Conservation (phyloP, 2,113 vertebrate species). For the Tupaia tana region DNA sequence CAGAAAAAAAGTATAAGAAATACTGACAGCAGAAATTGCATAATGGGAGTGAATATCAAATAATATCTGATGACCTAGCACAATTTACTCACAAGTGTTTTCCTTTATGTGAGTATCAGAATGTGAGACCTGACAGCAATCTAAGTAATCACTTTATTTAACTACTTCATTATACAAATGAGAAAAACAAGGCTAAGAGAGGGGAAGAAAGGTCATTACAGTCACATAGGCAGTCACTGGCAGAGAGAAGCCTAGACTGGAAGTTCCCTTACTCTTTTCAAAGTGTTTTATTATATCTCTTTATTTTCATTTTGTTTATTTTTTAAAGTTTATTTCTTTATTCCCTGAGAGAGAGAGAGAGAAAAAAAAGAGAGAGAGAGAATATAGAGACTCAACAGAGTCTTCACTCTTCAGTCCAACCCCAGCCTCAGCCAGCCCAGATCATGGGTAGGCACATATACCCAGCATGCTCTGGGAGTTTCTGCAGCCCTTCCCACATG, state of each 20-base stretch:
- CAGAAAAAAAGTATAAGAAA: not conserved
- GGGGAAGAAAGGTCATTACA: rapidly evolving
- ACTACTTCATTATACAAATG: not conserved
- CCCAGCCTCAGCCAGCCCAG: too few species aligned
- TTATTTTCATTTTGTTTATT: too few species aligned
- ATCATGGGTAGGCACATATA: too few species aligned
- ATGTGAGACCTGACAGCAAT: not conserved
- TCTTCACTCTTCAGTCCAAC: too few species aligned
- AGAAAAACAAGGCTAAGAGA: not conserved
- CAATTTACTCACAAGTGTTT: not conserved
- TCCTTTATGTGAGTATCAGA: not conserved
- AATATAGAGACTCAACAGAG: too few species aligned
- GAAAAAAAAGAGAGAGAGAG: too few species aligned
- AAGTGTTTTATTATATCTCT: not conserved
- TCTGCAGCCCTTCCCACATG: too few species aligned
- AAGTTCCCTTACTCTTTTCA: not conserved
- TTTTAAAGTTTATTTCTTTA: too few species aligned
- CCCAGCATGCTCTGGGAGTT: too few species aligned
- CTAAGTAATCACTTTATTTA: not conserved
- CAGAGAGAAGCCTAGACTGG: not conserved
- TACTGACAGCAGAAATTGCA: rapidly evolving
- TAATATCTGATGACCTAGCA: rapidly evolving
- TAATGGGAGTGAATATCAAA: too few species aligned
- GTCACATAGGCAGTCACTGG: rapidly evolving
- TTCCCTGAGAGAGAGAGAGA: too few species aligned